Evolutionary conservation across 2,888 invertebrate genomes (phyloP).

Genomic region (Julus scanicus): DNA sequence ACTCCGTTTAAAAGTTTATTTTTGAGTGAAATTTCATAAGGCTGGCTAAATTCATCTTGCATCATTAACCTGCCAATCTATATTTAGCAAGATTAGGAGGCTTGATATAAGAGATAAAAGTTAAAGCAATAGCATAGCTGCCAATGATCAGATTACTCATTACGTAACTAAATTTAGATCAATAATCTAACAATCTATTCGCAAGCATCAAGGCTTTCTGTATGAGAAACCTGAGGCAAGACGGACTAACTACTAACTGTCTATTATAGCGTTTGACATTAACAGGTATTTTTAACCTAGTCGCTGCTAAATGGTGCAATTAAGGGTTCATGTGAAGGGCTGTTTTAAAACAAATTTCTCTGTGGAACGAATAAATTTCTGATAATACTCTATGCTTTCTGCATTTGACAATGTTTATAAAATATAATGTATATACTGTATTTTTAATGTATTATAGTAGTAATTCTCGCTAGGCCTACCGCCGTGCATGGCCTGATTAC

Average conservation of each 20-base stretch:
- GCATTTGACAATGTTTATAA: not conserved
- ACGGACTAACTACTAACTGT: not conserved
- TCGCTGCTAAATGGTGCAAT: not conserved
- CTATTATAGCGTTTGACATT: not conserved
- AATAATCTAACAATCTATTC: slow-evolving; percentile 28
- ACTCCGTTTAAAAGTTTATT: not conserved
- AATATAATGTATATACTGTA: not conserved
- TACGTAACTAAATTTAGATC: slow-evolving; percentile 8
- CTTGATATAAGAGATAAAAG: not conserved
- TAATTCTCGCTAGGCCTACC: not conserved
- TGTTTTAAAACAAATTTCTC: not conserved
- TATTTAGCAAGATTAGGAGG: not conserved
- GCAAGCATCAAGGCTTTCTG: not conserved
- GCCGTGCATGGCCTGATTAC: slow-evolving; percentile 23
- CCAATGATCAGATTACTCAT: slow-evolving; percentile 34
- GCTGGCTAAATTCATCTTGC: slow-evolving; percentile 3
- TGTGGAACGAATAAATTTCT: not conserved
- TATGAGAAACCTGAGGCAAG: not conserved
- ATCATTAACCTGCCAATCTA: not conserved
- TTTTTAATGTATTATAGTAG: not conserved
- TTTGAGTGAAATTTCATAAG: not conserved
- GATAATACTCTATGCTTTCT: not conserved
- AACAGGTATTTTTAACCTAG: not conserved
- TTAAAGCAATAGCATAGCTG: slow-evolving; percentile 25
- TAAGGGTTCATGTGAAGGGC: not conserved